Evolutionary conservation across 2,888 invertebrate species (phyloP), one percentile per base, ranked within the genome.

Genomic region (Thecophora atra): DNA sequence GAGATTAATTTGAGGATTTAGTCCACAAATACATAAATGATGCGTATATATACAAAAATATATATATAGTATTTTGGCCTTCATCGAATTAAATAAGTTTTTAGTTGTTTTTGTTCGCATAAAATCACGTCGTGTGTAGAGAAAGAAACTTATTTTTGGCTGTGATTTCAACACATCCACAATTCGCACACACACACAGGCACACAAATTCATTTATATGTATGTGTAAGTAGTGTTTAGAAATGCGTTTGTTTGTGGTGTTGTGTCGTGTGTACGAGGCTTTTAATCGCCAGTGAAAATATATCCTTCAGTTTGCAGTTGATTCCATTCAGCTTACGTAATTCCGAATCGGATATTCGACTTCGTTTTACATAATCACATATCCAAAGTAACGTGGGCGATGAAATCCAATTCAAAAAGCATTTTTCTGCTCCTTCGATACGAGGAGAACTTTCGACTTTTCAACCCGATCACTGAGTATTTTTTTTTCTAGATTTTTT

Each of bases 351-450:
- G 11, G 51, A 37, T 37, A 37, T 37, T 51, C 30, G 51, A 30
- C 19, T 51, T n/a, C 13, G n/a, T 51, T 70, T 70, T 70, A 60
- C n/a, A 60, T 69, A 69, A 69, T 60, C 62, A 24, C 47, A 47
- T 11, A 37, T 37, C 37, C 11, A 11, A 37, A 1, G 37, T 8
- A 37, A 6, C 6, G 11, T 37, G 47, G 4, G 11, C 47, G 47
- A 47, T n/a, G 13, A 13, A 13, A 6, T 37, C 37, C 7, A 37
- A 37, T 37, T 37, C 2, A 37, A 37, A 11, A 37, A 37, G 37
- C 6, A 37, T 37, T 37, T 11, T 37, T 37, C 37, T 37, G 37
- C 6, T 37, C 37, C 37, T 37, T 37, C 37, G 37, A 37, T 6
- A 1, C 1, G 11, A 37, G 11, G 6, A 6, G 37, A 2, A 37